Conservation (phyloP, 2,797 vertebrate species). For the Ceryle rudis region DNA sequence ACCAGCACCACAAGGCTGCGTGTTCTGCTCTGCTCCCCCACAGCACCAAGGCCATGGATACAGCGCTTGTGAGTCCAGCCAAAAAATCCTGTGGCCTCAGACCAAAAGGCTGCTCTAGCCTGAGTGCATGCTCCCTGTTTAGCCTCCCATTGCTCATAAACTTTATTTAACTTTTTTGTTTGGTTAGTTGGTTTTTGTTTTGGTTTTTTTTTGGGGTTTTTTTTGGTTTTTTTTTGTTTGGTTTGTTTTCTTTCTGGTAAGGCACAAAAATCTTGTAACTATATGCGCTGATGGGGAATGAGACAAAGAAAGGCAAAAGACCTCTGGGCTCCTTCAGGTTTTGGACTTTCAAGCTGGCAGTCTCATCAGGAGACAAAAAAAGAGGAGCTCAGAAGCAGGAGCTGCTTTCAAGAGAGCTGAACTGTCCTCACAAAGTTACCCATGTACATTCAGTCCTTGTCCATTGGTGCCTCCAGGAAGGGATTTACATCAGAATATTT, state of each 20-base stretch:
- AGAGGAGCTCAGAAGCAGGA: not conserved
- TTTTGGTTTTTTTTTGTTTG: too few species aligned
- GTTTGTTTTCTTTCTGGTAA: not conserved
- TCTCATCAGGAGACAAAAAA: not conserved
- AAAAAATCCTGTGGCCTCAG: not conserved
- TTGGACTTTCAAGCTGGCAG: not conserved
- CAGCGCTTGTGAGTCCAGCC: rapidly evolving
- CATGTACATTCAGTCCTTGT: not conserved
- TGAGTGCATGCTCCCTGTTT: not conserved
- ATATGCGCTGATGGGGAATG: not conserved
- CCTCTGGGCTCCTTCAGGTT: not conserved
- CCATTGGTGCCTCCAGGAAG: not conserved
- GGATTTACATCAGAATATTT: not conserved
- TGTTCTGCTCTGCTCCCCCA: not conserved
- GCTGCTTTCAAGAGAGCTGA: not conserved
- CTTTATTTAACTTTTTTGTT: not conserved
- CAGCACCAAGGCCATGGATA: rapidly evolving
- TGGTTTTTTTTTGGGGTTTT: not conserved
- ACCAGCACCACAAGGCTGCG: not conserved
- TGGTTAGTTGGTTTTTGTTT: too few species aligned
- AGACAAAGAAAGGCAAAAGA: not conserved
- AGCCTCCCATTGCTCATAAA: not conserved
- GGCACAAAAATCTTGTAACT: not conserved
- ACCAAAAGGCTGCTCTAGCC: not conserved
- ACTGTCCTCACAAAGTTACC: not conserved